These are phyloP conservation scores for Allophyes oxyacanthae DNA, from an alignment of 2,888 invertebrate genomes.

Conservation along the genomic window DNA sequence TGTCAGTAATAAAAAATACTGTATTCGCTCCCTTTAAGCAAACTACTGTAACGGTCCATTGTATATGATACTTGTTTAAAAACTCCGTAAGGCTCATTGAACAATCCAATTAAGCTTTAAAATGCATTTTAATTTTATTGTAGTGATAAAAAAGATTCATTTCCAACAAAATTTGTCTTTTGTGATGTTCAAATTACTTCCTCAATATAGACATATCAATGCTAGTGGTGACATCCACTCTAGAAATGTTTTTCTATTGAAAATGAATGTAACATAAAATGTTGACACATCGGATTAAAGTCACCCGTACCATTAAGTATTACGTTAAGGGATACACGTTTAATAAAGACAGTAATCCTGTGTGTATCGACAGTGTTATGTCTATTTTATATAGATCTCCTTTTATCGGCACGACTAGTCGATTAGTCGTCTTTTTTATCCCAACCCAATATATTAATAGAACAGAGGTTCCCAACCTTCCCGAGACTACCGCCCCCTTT, in stretches of 20 bases:
- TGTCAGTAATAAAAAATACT: constrained; percentile 57
- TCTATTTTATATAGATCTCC: constrained; percentile 27
- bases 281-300: constrained; percentile 53
- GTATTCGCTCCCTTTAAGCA: constrained; percentile 61
- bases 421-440: neutral
- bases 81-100: constrained; percentile 64
- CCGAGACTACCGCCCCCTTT: no score
- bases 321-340: constrained; percentile 51
- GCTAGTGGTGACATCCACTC: constrained; percentile 23
- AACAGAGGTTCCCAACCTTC: no score
- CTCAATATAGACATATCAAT: constrained; percentile 38
- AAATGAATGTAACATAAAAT: constrained; percentile 30
- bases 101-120: constrained; percentile 64
- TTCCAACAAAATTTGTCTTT: constrained; percentile 45
- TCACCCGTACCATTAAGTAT: constrained; percentile 54
- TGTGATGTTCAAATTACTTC: constrained; percentile 47
- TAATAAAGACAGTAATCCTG: constrained; percentile 50
- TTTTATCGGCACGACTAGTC: constrained; percentile 32
- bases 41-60: constrained; percentile 63
- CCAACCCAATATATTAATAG: neutral
- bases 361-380: constrained; percentile 42
- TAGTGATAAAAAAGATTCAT: constrained; percentile 42
- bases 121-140: constrained; percentile 53
- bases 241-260: constrained; percentile 37
- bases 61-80: constrained; percentile 46